These are phyloP conservation scores for Papilio aristodemus DNA, from an alignment of 1,140 invertebrate genomes.

Conservation along the genomic window DNA sequence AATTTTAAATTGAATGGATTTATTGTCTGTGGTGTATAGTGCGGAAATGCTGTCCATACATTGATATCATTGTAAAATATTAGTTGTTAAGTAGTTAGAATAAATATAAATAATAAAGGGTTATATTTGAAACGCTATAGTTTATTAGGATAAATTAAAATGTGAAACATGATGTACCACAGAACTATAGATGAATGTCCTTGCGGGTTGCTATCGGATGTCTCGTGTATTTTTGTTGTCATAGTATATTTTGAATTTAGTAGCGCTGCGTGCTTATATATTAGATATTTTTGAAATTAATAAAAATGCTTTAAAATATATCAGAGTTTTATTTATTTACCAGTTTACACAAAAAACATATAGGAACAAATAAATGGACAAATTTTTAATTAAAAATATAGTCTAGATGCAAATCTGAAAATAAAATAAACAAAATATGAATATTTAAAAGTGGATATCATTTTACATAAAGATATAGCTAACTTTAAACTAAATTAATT, in stretches of 20 bases:
- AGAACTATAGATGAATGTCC: constrained; percentile 44
- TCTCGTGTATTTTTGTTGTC: constrained; percentile 72
- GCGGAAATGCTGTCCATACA: constrained; percentile 37
- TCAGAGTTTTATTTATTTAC: constrained; percentile 39
- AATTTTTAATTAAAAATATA: too few relatives aligned
- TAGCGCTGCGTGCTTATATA: constrained; percentile 71
- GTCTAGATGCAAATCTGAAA: too few relatives aligned
- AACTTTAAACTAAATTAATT: too few relatives aligned
- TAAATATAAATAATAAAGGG: constrained; percentile 52
- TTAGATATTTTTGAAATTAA: constrained; percentile 77
- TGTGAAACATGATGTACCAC: constrained; percentile 52
- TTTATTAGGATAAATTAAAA: constrained; percentile 47
- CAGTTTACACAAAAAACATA: too few relatives aligned
- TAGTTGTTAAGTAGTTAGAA: constrained; percentile 60
- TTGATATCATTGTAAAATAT: constrained; percentile 54
- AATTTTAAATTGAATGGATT: constrained; percentile 12
- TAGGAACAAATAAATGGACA: too few relatives aligned
- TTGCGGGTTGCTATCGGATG: constrained; percentile 45
- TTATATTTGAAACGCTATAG: constrained; percentile 43
- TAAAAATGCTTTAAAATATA: constrained; percentile 74
- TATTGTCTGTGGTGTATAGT: constrained; percentile 25
- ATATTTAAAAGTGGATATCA: too few relatives aligned
- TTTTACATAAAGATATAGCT: too few relatives aligned
- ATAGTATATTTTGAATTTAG: constrained; percentile 70
- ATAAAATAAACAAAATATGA: too few relatives aligned